These are phyloP conservation scores for Trachemys scripta DNA, from an alignment of 2,113 vertebrate species.

Conservation along the genomic window DNA sequence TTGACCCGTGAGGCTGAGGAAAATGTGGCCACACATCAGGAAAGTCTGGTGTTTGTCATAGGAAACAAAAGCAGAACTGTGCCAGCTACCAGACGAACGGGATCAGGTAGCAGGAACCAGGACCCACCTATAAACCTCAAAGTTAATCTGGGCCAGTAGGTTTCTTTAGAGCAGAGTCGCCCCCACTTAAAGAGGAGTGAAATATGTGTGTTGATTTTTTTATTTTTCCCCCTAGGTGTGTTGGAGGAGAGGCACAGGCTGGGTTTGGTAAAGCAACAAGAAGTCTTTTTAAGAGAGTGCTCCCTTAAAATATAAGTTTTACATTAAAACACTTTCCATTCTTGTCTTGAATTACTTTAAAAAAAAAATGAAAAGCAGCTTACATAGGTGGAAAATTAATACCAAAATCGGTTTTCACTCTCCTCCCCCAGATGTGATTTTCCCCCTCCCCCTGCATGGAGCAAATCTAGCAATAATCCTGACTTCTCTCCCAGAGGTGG, in stretches of 20 bases:
- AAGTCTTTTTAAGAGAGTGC: neutral
- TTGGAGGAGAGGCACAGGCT: neutral
- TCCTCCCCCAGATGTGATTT: neutral
- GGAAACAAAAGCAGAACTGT: conserved; percentile 75
- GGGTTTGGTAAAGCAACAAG: conserved; percentile 30
- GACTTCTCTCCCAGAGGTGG: neutral
- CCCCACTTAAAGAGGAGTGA: conserved; percentile 16
- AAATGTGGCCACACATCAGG: conserved; percentile 73
- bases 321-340: conserved; percentile 29
- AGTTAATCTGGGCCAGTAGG: conserved; percentile 59
- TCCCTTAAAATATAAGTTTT: conserved; percentile 31
- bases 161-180: conserved; percentile 38
- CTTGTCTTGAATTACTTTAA: neutral
- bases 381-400: neutral
- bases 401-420: neutral
- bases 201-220: neutral
- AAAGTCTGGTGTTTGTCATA: conserved; percentile 68
- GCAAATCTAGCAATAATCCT: conserved; percentile 11
- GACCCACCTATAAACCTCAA: conserved; percentile 60
- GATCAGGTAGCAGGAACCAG: conserved; percentile 72
- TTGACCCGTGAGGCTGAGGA: conserved; percentile 67
- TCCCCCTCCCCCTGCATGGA: neutral
- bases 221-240: neutral
- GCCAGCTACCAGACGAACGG: conserved; percentile 71
- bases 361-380: neutral